Conservation (phyloP, 2,113 vertebrate species). For the Todiramphus saurophagus region DNA sequence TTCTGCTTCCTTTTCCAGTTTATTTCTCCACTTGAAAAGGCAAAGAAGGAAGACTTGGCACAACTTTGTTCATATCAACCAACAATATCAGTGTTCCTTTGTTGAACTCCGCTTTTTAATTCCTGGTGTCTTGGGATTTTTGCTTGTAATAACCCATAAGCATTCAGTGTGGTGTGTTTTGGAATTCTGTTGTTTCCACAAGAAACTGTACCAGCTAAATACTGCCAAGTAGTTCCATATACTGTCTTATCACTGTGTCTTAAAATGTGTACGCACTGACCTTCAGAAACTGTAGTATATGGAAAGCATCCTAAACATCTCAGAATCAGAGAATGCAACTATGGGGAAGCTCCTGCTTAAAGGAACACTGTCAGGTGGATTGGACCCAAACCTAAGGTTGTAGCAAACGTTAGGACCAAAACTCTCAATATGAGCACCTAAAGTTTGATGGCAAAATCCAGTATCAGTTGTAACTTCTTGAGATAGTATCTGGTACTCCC, state of each 20-base stretch:
- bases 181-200: conserved; percentile 65
- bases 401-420: not conserved
- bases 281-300: conserved; percentile 49
- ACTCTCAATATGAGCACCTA: not conserved
- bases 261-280: conserved; percentile 53
- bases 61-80: conserved; percentile 56
- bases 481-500: not conserved
- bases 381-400: not conserved
- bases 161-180: conserved; percentile 63
- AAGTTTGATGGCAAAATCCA: conserved; percentile 3
- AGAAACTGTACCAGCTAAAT: conserved; percentile 72
- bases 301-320: conserved; percentile 47
- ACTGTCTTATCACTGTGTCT: conserved; percentile 62
- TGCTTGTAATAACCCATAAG: conserved; percentile 67
- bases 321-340: not conserved
- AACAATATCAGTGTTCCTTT: conserved; percentile 62
- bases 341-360: not conserved
- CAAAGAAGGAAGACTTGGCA: conserved; percentile 52
- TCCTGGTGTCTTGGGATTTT: conserved; percentile 53
- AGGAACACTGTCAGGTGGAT: not conserved
- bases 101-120: conserved; percentile 71
- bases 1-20: conserved; percentile 61
- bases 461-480: not conserved
- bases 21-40: conserved; percentile 75
- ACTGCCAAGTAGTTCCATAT: conserved; percentile 72